Evolutionary conservation across 1,140 invertebrate genomes (phyloP), one percentile per base, ranked within the genome.

Genomic region (Drosophila triauraria): DNA sequence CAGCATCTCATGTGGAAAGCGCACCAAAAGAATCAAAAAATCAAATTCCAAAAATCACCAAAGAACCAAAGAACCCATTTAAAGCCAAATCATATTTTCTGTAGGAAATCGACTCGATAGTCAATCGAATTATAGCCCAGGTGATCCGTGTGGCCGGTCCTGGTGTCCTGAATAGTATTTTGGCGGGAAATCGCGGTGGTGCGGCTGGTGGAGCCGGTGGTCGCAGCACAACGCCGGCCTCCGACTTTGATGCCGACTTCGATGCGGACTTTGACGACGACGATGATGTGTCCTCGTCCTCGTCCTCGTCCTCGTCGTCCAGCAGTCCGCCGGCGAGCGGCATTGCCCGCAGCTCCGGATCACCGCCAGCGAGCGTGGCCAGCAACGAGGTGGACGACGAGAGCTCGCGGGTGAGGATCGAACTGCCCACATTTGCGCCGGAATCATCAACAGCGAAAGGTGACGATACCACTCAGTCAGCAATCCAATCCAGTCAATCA

Each of bases 61-160:
- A 61, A 43, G 62, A 67, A 51, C 38, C 46, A 61, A 62, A 50
- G 13, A 56, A 25, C 4, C 47, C 30, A 40, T 44, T 17, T 35
- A 32, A 46, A 54, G 35, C 20, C 51, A 50, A 57, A 54, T 13
- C 54, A 50, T 56, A 65, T 65, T 70, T 25, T 74, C 30, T 79
- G 67, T 96, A 96, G 96, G 95, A 96, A 94, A 94, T 96, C 94
- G 96, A 96, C 94, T 93, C 95, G 92, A 96, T 95, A 93, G 95
- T 96, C 93, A 96, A 96, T 94, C 93, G 94, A 91, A 94, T 96
- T 93, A 95, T 95, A 80, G 94, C 95, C 86, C 94, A 95, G 88
- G 92, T 96, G 81, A 95, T 96, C 91, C 94, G 95, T 67, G 93
- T 95, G 44, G 94, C 96, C 82, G 96, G 96, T 6, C 95, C 96